Evolutionary conservation across 2,888 invertebrate species (phyloP), one percentile per base, ranked within the genome.

Genomic region (Trichogramma evanescens): DNA sequence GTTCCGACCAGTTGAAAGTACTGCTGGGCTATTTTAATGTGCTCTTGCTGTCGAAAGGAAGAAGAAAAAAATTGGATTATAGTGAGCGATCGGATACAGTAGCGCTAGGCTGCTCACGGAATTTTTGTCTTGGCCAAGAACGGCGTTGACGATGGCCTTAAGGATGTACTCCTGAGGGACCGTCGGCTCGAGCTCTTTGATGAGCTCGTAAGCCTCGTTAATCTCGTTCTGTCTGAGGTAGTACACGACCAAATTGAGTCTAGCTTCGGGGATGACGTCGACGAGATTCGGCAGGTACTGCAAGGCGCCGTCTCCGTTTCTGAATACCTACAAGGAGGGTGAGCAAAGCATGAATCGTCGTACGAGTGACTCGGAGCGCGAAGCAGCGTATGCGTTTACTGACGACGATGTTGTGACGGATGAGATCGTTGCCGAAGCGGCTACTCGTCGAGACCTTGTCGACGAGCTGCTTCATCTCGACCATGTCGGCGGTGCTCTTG

Each of bases 1-100:
- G 95, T 94, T 58, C 98, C 98, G 4, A 99, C 96, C 61, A 96
- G 80, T 78, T 96, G 95, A 75, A 96, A 94, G 77, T 93, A 97
- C 76, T 96, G 95, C 75, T 98, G 95, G 0, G 98, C 98, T 8
- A 90, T 85, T 81, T 95, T 95, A 68, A 97, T 83, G 73, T 95
- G 91, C 68, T 99, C 97, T 66, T 91, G 86, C 95, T 96, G 73
- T 42, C 82, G 78, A 64, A 56, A 61, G 44, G 50, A 40, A 26
- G 26, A 26, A 26, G 26, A 26, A 26, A 3, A 57, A 66, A 62
- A 58, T 51, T 50, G 42, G 50, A 51, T 40, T n/a, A 26, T 26
- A 26, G 26, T 26, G 2, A 26, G 3, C 2, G 26, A 26, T 26
- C 50, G 13, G 40, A 48, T 45, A 39, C 51, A 52, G 63, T 10